phyloP scores from a whole-genome alignment of 2,113 vertebrate genomes.

The Triplophysa rosa region DNA sequence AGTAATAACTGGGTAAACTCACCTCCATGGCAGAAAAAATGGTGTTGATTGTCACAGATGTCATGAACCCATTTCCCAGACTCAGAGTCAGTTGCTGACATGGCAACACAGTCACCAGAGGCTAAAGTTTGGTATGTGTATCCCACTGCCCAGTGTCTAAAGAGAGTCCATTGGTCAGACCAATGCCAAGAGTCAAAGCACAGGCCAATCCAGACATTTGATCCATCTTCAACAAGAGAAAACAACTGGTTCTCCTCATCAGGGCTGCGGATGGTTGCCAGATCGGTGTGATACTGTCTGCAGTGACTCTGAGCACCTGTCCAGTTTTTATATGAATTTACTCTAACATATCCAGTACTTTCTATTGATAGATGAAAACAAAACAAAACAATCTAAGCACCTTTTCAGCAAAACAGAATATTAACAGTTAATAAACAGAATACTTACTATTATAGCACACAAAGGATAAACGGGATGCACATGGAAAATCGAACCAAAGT shows the following conservation, averaged over 20 bases:
- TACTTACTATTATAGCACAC: conserved; percentile 30
- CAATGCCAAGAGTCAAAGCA: conserved; percentile 34
- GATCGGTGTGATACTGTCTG: conserved; percentile 25
- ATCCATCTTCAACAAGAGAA: fast-evolving
- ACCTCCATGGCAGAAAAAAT: conserved; percentile 45
- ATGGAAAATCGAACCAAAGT: neutral
- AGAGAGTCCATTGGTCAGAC: conserved; percentile 7
- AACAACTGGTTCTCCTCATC: neutral
- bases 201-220: conserved; percentile 15
- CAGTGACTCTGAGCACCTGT: conserved; percentile 34
- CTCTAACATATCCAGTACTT: neutral
- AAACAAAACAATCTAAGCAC: neutral
- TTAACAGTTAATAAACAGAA: too few relatives aligned
- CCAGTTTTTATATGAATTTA: neutral
- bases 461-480: neutral
- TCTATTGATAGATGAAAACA: neutral
- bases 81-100: neutral
- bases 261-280: conserved; percentile 1
- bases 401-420: neutral
- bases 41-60: neutral
- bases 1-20: conserved; percentile 6
- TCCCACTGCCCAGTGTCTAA: conserved; percentile 30
- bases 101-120: conserved; percentile 17
- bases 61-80: conserved; percentile 18
- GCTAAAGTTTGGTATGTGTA: neutral